Evolutionary conservation across 2,888 invertebrate genomes (phyloP).

Genomic region (Himalopsyche anomala): DNA sequence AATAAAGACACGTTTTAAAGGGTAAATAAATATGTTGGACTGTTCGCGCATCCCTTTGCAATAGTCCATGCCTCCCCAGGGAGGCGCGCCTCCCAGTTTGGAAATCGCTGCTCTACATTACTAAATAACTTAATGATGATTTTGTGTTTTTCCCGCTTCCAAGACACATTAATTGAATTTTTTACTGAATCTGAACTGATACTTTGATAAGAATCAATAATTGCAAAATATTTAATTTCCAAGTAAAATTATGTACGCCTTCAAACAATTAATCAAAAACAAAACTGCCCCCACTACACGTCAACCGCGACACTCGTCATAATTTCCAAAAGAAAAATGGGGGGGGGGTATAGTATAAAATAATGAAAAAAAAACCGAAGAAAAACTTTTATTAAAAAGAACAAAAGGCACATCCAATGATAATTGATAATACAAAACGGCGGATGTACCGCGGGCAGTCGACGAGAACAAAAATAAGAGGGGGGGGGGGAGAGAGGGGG

Average conservation of each 20-base stretch:
- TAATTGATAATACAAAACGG: slow-evolving; percentile 65
- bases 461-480: slow-evolving; percentile 47
- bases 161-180: too few relatives aligned
- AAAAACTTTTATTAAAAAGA: slow-evolving; percentile 64
- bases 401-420: slow-evolving; percentile 64
- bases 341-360: slow-evolving; percentile 4
- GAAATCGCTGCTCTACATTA: too few relatives aligned
- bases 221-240: not conserved
- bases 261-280: slow-evolving; percentile 63
- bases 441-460: slow-evolving; percentile 56
- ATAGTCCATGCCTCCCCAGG: too few relatives aligned
- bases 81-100: too few relatives aligned
- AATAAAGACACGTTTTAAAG: too few relatives aligned
- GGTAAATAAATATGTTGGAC: too few relatives aligned
- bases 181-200: too few relatives aligned
- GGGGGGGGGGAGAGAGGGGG: slow-evolving; percentile 42
- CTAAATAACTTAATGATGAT: too few relatives aligned
- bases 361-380: slow-evolving; percentile 48
- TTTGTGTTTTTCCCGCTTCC: too few relatives aligned
- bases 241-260: not conserved
- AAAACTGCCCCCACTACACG: slow-evolving; percentile 45
- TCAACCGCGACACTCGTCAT: slow-evolving; percentile 57
- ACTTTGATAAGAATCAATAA: too few relatives aligned
- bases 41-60: too few relatives aligned
- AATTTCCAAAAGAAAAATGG: slow-evolving; percentile 6